phyloP scores from a whole-genome alignment of 2,113 vertebrate genomes.

The Rhinoderma darwinii region DNA sequence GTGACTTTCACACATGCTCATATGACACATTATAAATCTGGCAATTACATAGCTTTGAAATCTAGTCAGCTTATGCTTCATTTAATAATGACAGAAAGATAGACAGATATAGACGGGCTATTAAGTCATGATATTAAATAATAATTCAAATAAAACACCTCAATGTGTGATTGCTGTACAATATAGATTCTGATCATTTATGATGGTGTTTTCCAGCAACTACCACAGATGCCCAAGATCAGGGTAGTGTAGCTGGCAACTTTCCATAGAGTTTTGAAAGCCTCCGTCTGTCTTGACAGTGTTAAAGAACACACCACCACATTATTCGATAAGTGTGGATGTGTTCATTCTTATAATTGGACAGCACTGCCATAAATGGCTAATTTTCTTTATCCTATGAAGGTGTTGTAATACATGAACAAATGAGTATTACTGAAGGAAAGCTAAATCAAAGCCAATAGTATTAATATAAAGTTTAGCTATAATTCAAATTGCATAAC shows the following conservation, averaged over 20 bases:
- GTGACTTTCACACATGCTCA: conserved; percentile 51
- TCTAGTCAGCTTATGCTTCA: conserved; percentile 14
- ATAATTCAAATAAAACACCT: neutral
- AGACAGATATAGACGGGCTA: neutral
- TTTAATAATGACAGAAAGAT: conserved; percentile 27
- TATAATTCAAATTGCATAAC: neutral
- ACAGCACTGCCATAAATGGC: neutral
- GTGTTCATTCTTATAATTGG: neutral
- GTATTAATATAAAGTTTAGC: neutral
- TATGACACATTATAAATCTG: conserved; percentile 47
- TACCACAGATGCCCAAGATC: neutral
- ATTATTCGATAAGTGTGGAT: neutral
- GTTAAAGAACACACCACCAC: neutral
- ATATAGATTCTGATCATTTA: neutral
- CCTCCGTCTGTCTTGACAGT: neutral
- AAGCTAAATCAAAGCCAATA: neutral
- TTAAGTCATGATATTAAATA: neutral
- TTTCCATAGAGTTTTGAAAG: neutral
- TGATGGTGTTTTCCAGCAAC: neutral
- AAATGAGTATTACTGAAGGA: neutral
- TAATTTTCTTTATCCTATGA: neutral
- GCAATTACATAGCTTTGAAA: conserved; percentile 20
- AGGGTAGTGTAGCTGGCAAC: neutral
- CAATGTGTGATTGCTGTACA: too few species aligned
- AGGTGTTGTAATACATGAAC: neutral